phyloP scores from a whole-genome alignment of 2,113 vertebrate species.

The Elephantulus edwardii region DNA sequence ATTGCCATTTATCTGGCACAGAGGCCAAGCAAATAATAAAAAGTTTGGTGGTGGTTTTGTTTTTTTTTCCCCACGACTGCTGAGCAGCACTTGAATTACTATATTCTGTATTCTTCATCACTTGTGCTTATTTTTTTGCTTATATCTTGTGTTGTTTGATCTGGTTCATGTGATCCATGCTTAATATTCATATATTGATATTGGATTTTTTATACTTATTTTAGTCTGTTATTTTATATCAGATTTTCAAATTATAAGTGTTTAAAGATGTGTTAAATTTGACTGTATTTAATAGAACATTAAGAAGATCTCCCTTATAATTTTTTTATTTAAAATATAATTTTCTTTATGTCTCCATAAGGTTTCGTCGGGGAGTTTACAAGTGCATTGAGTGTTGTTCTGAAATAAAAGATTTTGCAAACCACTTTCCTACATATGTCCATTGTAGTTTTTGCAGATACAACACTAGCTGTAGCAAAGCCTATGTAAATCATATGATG shows the following conservation, averaged over 20 bases:
- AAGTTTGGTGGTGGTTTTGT: no score
- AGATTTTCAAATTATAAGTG: conserved; percentile 8
- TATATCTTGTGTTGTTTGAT: background rate
- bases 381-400: conserved; percentile 95
- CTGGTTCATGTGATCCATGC: conserved; percentile 21
- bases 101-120: background rate
- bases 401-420: conserved; percentile 89
- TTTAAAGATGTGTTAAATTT: conserved; percentile 16
- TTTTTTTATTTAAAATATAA: conserved; percentile 8
- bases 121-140: background rate
- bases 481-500: conserved; percentile 95
- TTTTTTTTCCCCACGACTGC: background rate
- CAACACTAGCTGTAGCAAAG: conserved; percentile 94
- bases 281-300: conserved; percentile 27
- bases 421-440: conserved; percentile 91
- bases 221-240: background rate
- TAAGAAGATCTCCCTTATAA: conserved; percentile 19
- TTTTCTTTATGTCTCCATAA: conserved; percentile 79
- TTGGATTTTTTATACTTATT: background rate
- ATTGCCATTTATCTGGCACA: background rate
- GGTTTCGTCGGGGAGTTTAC: conserved; percentile 82
- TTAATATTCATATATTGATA: background rate
- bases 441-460: conserved; percentile 95
- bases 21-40: conserved; percentile 30
- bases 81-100: background rate